Evolutionary conservation across 92 coral and sea anemone genomes (phyloP), one percentile per base, ranked within the genome.

Genomic region (Umimayanthus kanabou): DNA sequence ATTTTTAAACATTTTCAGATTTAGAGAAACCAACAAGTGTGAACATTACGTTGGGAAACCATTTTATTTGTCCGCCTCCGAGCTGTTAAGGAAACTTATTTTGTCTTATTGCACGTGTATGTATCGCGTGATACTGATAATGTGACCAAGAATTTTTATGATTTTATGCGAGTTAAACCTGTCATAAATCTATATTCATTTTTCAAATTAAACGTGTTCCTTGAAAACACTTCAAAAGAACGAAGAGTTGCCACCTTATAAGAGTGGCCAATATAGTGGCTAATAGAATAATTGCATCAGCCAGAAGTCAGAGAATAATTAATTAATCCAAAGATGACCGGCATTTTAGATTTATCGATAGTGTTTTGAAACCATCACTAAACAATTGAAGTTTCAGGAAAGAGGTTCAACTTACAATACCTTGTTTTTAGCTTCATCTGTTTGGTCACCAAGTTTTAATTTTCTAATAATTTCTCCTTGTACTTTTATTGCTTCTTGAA

Each of bases 361-460:
- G 49, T 33, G 37, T 33, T 74, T 74, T 30, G 20, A 74, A 37
- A 74, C 20, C 22, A 14, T 15, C 20, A 0, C 39, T 33, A 14
- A 14, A 33, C 23, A 14, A 18, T 26, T 2, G 30, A 47, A 9
- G 37, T 50, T 40, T 28, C 22, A 83, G 11, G 4, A 25, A 42
- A 13, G 8, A 5, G 45, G 25, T 20, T 40, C 26, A 16, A 6
- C 6, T 22, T 3, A 25, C 45, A 73, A 61, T 94, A 96, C 99
- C 99, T 95, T 91, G 88, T 91, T 92, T 82, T 96, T 95, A n/a
- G 89, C 92, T 87, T 95, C 99, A 93, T 96, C 98, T 90, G 98
- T 96, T 88, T 95, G 98, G 45, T 92, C 94, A 76, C 92, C 90
- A 25, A 92, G 89, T 85, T 96, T 96, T 73, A 96, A 89, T 50